phyloP scores from a whole-genome alignment of 2,888 invertebrate species.

The Tanypteryx hageni region DNA sequence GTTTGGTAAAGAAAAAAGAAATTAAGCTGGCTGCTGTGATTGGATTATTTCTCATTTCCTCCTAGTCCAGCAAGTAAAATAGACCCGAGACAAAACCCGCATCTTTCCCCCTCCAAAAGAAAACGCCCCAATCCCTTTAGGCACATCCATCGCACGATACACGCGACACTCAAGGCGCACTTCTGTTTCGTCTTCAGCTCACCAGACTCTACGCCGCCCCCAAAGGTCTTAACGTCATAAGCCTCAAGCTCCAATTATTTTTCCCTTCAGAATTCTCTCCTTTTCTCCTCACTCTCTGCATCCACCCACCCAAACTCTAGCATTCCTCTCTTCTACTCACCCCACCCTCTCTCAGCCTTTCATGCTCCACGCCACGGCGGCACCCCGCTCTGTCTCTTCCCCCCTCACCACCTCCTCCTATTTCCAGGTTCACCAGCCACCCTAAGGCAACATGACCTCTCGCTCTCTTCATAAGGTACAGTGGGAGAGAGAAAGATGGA shows the following conservation, averaged over 20 bases:
- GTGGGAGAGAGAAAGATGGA: background rate
- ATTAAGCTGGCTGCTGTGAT: no score
- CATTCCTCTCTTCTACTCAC: background rate
- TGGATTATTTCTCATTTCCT: no score
- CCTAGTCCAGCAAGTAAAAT: no score
- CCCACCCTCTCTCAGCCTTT: background rate
- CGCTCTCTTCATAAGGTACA: background rate
- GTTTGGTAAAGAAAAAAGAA: no score
- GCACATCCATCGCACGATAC: background rate
- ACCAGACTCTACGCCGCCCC: constrained; percentile 14
- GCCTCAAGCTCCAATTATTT: constrained; percentile 59
- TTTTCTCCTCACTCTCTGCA: constrained; percentile 13
- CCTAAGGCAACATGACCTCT: constrained; percentile 25
- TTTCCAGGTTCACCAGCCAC: background rate
- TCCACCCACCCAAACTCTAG: background rate
- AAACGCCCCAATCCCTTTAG: background rate
- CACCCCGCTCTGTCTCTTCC: background rate
- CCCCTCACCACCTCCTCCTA: background rate
- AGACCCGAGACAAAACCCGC: no score
- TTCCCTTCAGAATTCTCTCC: constrained; percentile 51
- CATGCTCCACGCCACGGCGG: background rate
- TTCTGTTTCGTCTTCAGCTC: background rate
- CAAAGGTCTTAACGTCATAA: constrained; percentile 52
- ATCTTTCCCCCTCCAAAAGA: background rate
- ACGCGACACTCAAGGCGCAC: background rate